Percentiles rank a stretch among this genome's conserved stretches.
Evolutionary conservation across 2,888 invertebrate genomes (phyloP).

Genomic region (Acanthoscelides obtectus): DNA sequence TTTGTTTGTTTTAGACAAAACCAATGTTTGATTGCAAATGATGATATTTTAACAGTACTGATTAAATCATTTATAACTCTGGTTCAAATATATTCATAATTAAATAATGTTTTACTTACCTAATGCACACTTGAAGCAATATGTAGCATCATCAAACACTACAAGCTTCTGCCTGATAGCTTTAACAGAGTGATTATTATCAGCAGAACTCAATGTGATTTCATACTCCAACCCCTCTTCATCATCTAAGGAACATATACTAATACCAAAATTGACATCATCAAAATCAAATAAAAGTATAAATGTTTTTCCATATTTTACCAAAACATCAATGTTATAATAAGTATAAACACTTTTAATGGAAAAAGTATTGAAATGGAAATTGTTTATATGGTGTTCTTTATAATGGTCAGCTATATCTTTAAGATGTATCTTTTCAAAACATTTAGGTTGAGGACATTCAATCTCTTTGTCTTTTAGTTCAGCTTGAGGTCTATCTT

Average conservation of each 20-base stretch:
- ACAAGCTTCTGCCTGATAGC: conserved; percentile 14
- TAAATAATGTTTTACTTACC: conserved; percentile 8
- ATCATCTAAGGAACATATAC: conserved; percentile 11
- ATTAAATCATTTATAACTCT: too few species aligned
- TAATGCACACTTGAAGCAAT: conserved; percentile 17
- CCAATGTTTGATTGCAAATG: too few species aligned
- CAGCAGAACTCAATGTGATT: conserved; percentile 11
- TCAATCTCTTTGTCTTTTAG: conserved; percentile 1
- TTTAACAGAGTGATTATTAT: conserved; percentile 10
- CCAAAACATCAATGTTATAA: conserved; percentile 16
- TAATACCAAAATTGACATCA: conserved; percentile 14
- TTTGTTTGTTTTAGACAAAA: too few species aligned
- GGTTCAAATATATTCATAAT: too few species aligned
- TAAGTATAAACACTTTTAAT: conserved; percentile 16
- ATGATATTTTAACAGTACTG: too few species aligned
- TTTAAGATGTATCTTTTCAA: conserved; percentile 11
- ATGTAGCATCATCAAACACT: conserved; percentile 13
- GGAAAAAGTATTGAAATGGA: conserved; percentile 16
- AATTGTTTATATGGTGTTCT: conserved; percentile 17
- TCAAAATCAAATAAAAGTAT: conserved; percentile 17
- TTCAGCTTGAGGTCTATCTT: neutral
- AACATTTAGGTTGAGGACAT: conserved; percentile 17
- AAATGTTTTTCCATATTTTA: conserved; percentile 15
- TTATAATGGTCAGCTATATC: conserved; percentile 16
- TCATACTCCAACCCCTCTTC: conserved; percentile 10